Evolutionary conservation across 2,888 invertebrate genomes (phyloP), one percentile per base, ranked within the genome.

Genomic region (Toxonevra muliebris): DNA sequence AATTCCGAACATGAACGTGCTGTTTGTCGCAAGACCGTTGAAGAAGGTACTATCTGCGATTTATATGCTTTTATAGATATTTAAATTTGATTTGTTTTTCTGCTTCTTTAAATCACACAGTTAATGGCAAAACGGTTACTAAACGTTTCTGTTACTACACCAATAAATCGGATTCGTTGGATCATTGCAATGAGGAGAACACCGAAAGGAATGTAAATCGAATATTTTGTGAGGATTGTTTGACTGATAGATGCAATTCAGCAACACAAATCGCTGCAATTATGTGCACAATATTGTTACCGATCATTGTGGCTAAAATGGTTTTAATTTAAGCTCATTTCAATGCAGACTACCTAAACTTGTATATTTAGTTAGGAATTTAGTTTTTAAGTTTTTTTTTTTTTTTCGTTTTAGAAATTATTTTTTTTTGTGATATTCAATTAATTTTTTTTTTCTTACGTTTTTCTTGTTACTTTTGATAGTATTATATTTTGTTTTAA

Each of bases 111-210:
- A 13, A 0, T 5, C 8, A 60, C 62, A 1, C 58, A 82, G 83
- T 66, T 30, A 78, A 84, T 73, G 84, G 84, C 54, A 77, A 80
- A 58, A 64, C 70, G 0, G 69, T 81, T 0, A 82, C 80, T 10
- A 84, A 83, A 62, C 84, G 83, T 20, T 84, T 82, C 71, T 84
- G 83, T 65, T 84, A 83, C 73, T 84, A 82, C 70, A 82, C 82
- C 74, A 83, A 83, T 68, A 82, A 83, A 63, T 80, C 84, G 17
- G 84, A 84, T 70, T 75, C 80, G 0, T 65, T 83, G 61, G 76
- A 80, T 42, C 74, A 77, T 40, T 84, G 83, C 75, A 77, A 76
- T 42, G 64, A 70, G 40, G 74, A 81, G 57, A 74, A 79, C 30
- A 79, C 80, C 48, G 84, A 82, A 69, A 81, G 79, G 66, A 83